Conservation (phyloP, 2,113 vertebrate species). For the Emydocephalus ijimae region DNA sequence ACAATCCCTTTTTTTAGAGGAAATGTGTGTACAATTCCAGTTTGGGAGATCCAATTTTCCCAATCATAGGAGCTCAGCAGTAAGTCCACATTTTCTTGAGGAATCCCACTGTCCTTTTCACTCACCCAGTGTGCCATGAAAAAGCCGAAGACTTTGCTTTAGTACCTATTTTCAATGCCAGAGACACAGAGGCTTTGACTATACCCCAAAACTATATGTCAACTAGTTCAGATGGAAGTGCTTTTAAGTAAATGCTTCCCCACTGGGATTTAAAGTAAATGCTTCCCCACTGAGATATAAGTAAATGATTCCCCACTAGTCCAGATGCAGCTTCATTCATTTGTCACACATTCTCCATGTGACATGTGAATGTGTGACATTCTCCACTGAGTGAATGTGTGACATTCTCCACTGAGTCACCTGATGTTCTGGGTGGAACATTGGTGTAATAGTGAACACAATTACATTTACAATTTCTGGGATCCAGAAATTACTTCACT, state of each 20-base stretch:
- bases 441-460: neutral
- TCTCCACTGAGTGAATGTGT: too few relatives aligned
- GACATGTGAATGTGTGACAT: too few relatives aligned
- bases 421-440: neutral
- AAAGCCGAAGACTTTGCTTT: neutral
- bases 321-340: neutral
- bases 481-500: neutral
- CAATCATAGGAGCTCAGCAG: neutral
- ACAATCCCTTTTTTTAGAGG: neutral
- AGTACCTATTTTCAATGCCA: neutral
- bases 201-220: neutral
- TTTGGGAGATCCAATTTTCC: neutral
- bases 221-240: neutral
- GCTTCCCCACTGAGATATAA: neutral
- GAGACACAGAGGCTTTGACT: neutral
- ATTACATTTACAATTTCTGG: neutral
- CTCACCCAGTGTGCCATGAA: too few relatives aligned
- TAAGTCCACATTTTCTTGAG: neutral
- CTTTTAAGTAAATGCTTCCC: neutral
- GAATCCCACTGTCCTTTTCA: neutral
- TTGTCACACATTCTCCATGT: neutral
- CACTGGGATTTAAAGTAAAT: neutral
- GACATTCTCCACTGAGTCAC: neutral
- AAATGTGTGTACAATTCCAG: neutral
- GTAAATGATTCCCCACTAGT: neutral